Percentiles rank a stretch among this genome's conserved stretches.
Conservation (phyloP, 2,113 vertebrate genomes). For the Epinephelus cyanopodus region DNA sequence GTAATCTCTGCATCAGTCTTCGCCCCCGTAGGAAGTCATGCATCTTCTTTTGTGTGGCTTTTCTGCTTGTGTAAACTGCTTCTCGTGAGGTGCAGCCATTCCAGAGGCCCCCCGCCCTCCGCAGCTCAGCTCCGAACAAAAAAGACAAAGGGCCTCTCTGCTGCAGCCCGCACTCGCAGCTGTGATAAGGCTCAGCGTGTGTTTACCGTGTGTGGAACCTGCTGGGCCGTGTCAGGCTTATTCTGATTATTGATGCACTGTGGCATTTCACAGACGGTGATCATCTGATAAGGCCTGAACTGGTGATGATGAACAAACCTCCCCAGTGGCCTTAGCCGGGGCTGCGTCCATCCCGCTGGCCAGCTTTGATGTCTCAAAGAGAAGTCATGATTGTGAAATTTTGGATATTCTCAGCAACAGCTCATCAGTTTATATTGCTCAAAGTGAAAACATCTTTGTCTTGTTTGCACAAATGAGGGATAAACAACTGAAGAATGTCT, state of each 20-base stretch:
- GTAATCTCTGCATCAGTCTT: conserved; percentile 69
- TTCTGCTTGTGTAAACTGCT: conserved; percentile 75
- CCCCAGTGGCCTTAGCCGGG: conserved; percentile 16
- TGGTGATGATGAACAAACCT: conserved; percentile 36
- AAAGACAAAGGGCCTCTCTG: conserved; percentile 69
- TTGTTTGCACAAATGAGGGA: background rate
- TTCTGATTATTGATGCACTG: conserved; percentile 68
- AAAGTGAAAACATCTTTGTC: background rate
- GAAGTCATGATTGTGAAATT: conserved; percentile 25
- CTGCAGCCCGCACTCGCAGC: conserved; percentile 54
- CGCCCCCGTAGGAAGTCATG: conserved; percentile 53
- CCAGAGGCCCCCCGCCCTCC: conserved; percentile 8
- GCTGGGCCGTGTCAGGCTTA: conserved; percentile 64
- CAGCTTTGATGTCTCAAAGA: conserved; percentile 19
- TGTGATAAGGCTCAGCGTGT: conserved; percentile 70
- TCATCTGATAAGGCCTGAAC: conserved; percentile 67
- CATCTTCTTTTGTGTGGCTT: conserved; percentile 73
- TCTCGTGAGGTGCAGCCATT: conserved; percentile 54
- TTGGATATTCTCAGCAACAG: background rate
- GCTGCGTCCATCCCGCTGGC: conserved; percentile 32
- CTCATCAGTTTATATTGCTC: background rate
- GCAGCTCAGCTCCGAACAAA: conserved; percentile 58
- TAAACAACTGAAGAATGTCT: background rate
- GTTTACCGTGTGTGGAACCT: conserved; percentile 66
- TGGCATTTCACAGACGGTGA: conserved; percentile 70